A percentile compares a stretch with the other conserved stretches of the same genome.
Evolutionary conservation across 2,113 vertebrate species (phyloP).

Genomic region (Colossoma macropomum): DNA sequence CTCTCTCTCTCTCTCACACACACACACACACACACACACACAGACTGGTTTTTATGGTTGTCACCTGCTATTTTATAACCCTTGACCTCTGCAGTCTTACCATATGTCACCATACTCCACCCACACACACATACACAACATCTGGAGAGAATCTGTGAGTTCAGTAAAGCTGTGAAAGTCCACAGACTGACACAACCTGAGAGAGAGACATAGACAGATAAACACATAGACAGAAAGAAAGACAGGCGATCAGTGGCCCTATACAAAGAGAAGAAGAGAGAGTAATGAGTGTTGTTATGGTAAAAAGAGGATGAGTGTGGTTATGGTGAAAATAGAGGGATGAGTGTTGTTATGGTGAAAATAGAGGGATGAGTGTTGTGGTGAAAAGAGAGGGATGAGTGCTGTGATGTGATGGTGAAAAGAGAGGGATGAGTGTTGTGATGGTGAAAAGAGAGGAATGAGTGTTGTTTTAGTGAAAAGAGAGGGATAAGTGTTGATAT

Average conservation of each 20-base stretch:
- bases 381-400: background rate
- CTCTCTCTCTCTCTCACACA: slow-evolving; percentile 36
- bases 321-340: too few relatives aligned
- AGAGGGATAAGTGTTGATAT: slow-evolving; percentile 19
- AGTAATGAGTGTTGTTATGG: too few relatives aligned
- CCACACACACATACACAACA: slow-evolving; percentile 32
- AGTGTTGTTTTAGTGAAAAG: slow-evolving; percentile 1
- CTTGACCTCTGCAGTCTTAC: slow-evolving; percentile 48
- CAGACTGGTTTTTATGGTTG: slow-evolving; percentile 50
- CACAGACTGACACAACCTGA: background rate
- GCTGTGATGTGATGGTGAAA: background rate
- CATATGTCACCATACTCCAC: slow-evolving; percentile 32
- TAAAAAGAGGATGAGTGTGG: too few relatives aligned
- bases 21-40: slow-evolving; percentile 39
- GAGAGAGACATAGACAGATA: too few relatives aligned
- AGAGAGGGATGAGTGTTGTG: too few relatives aligned
- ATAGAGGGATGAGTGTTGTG: too few relatives aligned
- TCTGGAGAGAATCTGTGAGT: slow-evolving; percentile 25
- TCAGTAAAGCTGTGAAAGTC: background rate
- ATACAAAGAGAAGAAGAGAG: too few relatives aligned
- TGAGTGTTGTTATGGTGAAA: too few relatives aligned
- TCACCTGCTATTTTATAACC: slow-evolving; percentile 55
- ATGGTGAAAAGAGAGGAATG: background rate
- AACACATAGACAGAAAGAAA: too few relatives aligned
- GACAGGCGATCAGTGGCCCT: too few relatives aligned